Evolutionary conservation across 2,797 vertebrate species (phyloP), one percentile per base, ranked within the genome.

Genomic region (Ptychadena robeensis): DNA sequence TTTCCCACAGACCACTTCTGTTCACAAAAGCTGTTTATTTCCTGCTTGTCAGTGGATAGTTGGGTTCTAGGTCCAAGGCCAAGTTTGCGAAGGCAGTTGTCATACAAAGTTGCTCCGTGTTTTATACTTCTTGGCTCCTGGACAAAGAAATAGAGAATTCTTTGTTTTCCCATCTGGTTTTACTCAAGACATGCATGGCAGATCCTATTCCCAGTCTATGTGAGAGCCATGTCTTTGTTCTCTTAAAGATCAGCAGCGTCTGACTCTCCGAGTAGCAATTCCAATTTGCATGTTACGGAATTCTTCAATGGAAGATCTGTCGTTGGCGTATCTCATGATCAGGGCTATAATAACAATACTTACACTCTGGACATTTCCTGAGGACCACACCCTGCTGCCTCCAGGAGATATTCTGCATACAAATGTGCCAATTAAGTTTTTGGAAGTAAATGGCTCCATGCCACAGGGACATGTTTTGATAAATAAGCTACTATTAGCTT

Each of bases 121-220:
- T 86, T 88, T 80, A 11, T 74, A 81, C 81, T 53, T 81, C 14
- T 74, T 87, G 73, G 18, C 79, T 74, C 0, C 77, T 37, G 18
- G 32, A 73, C 82, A 86, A 68, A 84, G 88, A 84, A 73, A 75
- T 59, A 65, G 68, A 75, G 85, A 63, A 64, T 85, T 85, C 79
- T 48, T 31, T 0, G 0, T 22, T 86, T 77, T 86, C 86, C 82
- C 87, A 86, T 89, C 89, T 90, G 89, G 25, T 87, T 90, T 86
- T 88, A 80, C 83, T 91, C 87, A 89, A 85, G 76, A 85, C 82
- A 44, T 86, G 18, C 69, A 66, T 73, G 70, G 87, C 82, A 85
- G 83, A 87, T 87, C 77, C 0, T 0, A 85, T 53, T 88, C 82
- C 75, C 86, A 78, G 48, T 79, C 65, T 87, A 82, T 86, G 57